phyloP scores from a whole-genome alignment of 2,888 invertebrate species.

The Calephelis perditalis region DNA sequence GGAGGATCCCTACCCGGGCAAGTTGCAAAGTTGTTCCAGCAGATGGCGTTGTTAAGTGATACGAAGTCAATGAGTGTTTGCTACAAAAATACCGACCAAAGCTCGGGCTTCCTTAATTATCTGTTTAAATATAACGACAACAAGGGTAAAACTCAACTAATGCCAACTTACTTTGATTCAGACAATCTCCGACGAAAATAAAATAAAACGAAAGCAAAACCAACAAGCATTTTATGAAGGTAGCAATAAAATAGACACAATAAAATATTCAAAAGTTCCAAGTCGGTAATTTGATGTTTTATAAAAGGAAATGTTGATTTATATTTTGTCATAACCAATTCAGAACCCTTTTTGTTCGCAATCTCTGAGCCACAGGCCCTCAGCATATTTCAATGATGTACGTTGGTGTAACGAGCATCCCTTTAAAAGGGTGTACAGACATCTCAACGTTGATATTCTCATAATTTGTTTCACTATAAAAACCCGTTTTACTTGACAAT shows the following conservation, averaged over 20 bases:
- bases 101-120: too few species aligned
- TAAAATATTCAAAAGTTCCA: constrained; percentile 5
- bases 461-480: constrained; percentile 26
- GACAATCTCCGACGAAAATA: too few species aligned
- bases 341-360: constrained; percentile 36
- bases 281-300: constrained; percentile 12
- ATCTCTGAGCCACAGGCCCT: constrained; percentile 35
- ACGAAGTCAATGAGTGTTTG: too few species aligned
- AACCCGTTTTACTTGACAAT: constrained; percentile 16
- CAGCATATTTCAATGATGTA: constrained; percentile 48
- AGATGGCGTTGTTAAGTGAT: too few species aligned
- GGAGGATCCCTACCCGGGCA: too few species aligned
- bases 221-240: too few species aligned
- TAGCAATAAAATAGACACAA: background rate
- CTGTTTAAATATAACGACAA: too few species aligned
- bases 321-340: constrained; percentile 36
- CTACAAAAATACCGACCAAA: too few species aligned
- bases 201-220: too few species aligned
- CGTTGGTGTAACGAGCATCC: constrained; percentile 42
- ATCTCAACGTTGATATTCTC: constrained; percentile 32
- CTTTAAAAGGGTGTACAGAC: constrained; percentile 38
- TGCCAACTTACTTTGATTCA: too few species aligned
- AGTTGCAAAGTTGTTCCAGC: too few species aligned
- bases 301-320: constrained; percentile 29
- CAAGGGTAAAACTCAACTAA: too few species aligned